Conservation (phyloP, 2,888 invertebrate genomes). For the Amblyjoppa proteus region DNA sequence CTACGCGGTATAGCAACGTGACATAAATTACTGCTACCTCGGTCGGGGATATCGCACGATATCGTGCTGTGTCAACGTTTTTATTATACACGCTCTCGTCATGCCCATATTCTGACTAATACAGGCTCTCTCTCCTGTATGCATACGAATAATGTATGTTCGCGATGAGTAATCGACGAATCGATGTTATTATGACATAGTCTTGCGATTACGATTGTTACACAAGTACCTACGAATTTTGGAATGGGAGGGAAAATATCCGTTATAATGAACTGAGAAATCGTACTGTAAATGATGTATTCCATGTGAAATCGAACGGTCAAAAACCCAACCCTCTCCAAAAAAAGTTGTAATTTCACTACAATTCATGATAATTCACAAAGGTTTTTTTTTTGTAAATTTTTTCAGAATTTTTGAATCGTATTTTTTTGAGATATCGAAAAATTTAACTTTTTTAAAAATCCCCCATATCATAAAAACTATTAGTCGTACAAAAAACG, state of each 20-base stretch:
- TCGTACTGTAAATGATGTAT: not conserved
- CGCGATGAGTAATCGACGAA: not conserved
- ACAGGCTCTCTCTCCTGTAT: slow-evolving; percentile 5
- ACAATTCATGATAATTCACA: too few relatives aligned
- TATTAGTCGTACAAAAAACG: too few relatives aligned
- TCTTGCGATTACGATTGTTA: not conserved
- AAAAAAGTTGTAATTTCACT: too few relatives aligned
- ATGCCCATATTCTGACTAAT: slow-evolving; percentile 11
- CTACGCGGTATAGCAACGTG: not conserved
- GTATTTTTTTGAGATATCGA: too few relatives aligned
- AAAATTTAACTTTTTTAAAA: too few relatives aligned
- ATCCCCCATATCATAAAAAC: too few relatives aligned
- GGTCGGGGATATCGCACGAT: not conserved
- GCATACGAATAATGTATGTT: not conserved
- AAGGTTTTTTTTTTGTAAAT: too few relatives aligned
- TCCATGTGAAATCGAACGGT: too few relatives aligned
- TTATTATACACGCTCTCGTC: slow-evolving; percentile 42
- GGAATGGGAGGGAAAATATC: not conserved
- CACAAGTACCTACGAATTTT: not conserved
- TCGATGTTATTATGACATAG: not conserved
- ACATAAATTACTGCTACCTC: not conserved
- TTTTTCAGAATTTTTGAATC: too few relatives aligned
- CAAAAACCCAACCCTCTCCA: too few relatives aligned
- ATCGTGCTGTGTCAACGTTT: slow-evolving; percentile 43
- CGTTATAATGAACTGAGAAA: not conserved